Evolutionary conservation across 2,888 invertebrate species (phyloP).

Genomic region (Tortrix viridana): DNA sequence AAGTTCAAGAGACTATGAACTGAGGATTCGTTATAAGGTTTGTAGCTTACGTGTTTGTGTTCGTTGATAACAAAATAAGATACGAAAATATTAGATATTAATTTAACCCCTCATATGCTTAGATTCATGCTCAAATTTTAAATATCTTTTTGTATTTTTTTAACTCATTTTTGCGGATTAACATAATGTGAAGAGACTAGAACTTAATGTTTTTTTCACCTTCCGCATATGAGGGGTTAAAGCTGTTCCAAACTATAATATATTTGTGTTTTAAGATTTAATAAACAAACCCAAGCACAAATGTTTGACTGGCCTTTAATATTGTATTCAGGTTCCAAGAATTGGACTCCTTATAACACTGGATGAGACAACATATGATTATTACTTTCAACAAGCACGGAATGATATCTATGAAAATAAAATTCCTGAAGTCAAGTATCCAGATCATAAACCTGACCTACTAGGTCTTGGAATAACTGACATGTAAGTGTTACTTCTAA

Average conservation of each 20-base stretch:
- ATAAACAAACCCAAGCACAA: too few relatives aligned
- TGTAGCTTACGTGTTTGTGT: conserved; percentile 33
- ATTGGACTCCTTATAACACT: conserved; percentile 85
- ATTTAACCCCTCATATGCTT: too few relatives aligned
- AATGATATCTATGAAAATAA: conserved; percentile 91
- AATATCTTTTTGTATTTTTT: too few relatives aligned
- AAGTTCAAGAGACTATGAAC: conserved; percentile 86
- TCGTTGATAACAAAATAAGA: neutral
- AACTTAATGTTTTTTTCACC: too few relatives aligned
- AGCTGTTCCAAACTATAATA: too few relatives aligned
- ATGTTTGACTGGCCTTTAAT: conserved; percentile 3
- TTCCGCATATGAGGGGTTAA: too few relatives aligned
- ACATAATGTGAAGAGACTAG: too few relatives aligned
- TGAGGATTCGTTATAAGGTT: conserved; percentile 92
- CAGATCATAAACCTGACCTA: conserved; percentile 90
- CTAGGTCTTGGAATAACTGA: conserved; percentile 94
- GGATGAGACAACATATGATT: conserved; percentile 91
- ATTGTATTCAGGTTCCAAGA: conserved; percentile 80
- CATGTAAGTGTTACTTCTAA: conserved; percentile 84
- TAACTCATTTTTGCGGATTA: too few relatives aligned
- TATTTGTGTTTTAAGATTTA: neutral
- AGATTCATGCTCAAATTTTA: too few relatives aligned
- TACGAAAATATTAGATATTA: neutral
- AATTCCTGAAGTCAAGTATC: conserved; percentile 91
- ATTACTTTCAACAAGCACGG: conserved; percentile 93